Conservation (phyloP, 2,797 vertebrate species). For the Eulemur rubriventer region DNA sequence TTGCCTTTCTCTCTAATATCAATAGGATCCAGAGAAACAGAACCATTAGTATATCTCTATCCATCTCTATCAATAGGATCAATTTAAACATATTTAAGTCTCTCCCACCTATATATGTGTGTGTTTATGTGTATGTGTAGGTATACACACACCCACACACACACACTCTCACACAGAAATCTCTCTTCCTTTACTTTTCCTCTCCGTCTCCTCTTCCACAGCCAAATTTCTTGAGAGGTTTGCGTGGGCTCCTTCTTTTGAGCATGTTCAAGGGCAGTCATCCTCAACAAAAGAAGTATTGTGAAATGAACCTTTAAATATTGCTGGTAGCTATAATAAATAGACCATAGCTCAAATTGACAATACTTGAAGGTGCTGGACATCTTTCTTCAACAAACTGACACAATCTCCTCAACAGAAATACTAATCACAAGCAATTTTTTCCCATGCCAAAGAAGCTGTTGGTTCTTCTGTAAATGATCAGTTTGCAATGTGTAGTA, state of each 20-base stretch:
- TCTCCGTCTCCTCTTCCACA: not conserved
- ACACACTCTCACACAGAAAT: not conserved
- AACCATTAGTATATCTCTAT: too few relatives aligned
- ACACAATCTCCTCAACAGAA: not conserved
- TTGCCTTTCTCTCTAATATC: not conserved
- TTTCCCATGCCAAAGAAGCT: not conserved
- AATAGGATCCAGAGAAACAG: too few relatives aligned
- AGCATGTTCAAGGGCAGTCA: not conserved
- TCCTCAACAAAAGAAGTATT: not conserved
- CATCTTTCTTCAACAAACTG: not conserved
- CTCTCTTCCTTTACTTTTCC: not conserved
- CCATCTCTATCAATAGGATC: too few relatives aligned
- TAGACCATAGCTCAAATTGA: not conserved
- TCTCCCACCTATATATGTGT: not conserved
- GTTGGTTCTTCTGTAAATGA: not conserved
- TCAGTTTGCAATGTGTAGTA: not conserved
- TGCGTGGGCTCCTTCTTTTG: not conserved
- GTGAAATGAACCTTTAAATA: not conserved
- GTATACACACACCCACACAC: too few relatives aligned
- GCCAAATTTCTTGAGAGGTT: not conserved
- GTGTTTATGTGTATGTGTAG: not conserved
- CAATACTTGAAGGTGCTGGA: not conserved
- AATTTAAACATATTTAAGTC: not conserved
- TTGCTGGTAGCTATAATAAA: not conserved
- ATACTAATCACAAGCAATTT: not conserved